Conservation (phyloP, 1,140 invertebrate genomes). For the Achatina immaculata region DNA sequence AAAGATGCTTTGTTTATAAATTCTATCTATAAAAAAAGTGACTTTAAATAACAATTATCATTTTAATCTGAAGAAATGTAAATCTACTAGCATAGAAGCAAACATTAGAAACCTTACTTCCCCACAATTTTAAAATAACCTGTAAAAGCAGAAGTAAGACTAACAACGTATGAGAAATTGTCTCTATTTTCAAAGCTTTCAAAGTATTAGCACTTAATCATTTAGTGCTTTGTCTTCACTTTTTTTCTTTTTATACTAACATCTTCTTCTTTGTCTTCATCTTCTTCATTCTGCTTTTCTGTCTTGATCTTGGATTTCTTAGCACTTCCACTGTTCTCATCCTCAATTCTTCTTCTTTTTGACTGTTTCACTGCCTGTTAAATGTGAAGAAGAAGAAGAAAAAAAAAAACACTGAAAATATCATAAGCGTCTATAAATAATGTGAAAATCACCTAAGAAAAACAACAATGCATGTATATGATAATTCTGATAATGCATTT, state of each 20-base stretch:
- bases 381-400: neutral
- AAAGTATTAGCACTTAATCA: neutral
- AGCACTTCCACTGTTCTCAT: neutral
- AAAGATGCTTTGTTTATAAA: too few relatives aligned
- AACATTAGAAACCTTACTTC: too few relatives aligned
- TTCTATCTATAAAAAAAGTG: too few relatives aligned
- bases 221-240: neutral
- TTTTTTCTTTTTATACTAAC: neutral
- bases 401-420: neutral
- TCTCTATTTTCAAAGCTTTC: neutral
- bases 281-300: neutral
- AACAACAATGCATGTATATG: neutral
- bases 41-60: too few relatives aligned
- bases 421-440: neutral
- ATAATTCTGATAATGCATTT: neutral
- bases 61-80: too few relatives aligned
- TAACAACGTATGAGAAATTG: neutral
- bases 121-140: neutral
- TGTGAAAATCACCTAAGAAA: neutral
- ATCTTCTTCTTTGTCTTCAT: conserved; percentile 20
- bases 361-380: neutral
- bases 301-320: neutral
- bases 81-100: too few relatives aligned
- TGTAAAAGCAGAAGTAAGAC: neutral
- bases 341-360: conserved; percentile 6